phyloP scores from a whole-genome alignment of 2,888 invertebrate species.

The Actias luna region DNA sequence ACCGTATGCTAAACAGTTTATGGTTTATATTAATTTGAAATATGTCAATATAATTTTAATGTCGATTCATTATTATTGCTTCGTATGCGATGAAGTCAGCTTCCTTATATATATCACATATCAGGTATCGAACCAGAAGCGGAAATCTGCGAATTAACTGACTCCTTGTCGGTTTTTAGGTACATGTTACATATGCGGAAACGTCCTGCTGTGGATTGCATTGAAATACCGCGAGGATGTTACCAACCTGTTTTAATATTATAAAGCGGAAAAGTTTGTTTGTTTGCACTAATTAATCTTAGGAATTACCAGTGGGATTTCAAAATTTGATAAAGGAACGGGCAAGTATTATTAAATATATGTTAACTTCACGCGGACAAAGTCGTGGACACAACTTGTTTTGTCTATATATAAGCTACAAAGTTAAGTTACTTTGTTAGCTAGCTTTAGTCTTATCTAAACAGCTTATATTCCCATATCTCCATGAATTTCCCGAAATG shows the following conservation, averaged over 20 bases:
- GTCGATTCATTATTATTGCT: constrained; percentile 21
- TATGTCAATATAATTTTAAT: constrained; percentile 19
- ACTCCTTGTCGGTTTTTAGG: background rate
- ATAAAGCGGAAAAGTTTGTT: too few relatives aligned
- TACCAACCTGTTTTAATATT: background rate
- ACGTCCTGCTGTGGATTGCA: background rate
- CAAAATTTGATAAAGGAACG: too few relatives aligned
- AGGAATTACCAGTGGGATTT: too few relatives aligned
- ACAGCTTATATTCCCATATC: too few relatives aligned
- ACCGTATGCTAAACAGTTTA: background rate
- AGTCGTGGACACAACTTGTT: too few relatives aligned
- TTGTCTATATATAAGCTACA: too few relatives aligned
- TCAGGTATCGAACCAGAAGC: constrained; percentile 24
- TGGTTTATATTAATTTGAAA: background rate
- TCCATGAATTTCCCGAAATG: too few relatives aligned
- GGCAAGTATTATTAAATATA: too few relatives aligned
- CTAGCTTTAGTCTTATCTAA: too few relatives aligned
- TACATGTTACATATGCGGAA: background rate
- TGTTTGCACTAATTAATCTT: too few relatives aligned
- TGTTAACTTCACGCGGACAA: too few relatives aligned
- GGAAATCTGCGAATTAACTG: constrained; percentile 17
- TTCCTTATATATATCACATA: constrained; percentile 27
- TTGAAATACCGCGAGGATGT: background rate
- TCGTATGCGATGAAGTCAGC: constrained; percentile 24
- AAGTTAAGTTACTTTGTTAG: too few relatives aligned